Base-by-base conservation (phyloP, 2,797 vertebrate species). In the Vespertilio murinus region DNA sequence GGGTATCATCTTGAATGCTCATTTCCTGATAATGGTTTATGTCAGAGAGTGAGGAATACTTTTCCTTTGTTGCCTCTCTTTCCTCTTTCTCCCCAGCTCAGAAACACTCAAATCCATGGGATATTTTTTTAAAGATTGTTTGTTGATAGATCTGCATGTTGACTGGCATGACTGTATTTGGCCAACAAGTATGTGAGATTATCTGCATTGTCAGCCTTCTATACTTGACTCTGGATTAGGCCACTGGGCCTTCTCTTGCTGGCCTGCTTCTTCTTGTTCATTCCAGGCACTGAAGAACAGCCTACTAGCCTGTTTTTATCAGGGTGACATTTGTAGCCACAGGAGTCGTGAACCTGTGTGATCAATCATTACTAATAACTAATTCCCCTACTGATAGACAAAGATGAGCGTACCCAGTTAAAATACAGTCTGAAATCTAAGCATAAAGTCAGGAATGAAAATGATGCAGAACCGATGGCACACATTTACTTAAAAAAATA, bases 391-490 rank as follows among this genome's bases (percentile, higher is more conserved):
- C 77, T 75, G 49, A 89, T 45, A 79, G 69, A 38, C 16, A 67
- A 77, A 71, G 38, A 45, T 54, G 18, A 83, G 86, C 93, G 42
- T 30, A 8, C 54, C 9, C 38, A 9, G 11, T 59, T 67, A 91
- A 90, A 85, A 83, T 91, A 81, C 8, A 65, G 47, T 88, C 92
- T 77, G 82, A 93, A 91, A 81, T 88, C 40, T 71, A 85, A 75
- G 49, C 79, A n/a, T 54, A 52, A 91, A 61, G 80, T 67, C 67
- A 88, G 69, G 61, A 85, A 77, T 79, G 88, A 95, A 94, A 95
- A 70, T 11, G 25, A 88, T 35, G 70, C 56, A 90, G 90, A 77
- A 90, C 23, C 5, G 25, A 92, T 69, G 77, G 77, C n/a, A 47
- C 49, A 49, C 12, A 4, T 11, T 75, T 56, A 91, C 87, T 94